A percentile compares a stretch with the other conserved stretches of the same genome.
These are phyloP conservation scores for Tubulanus polymorphus DNA, from an alignment of 2,888 invertebrate genomes.

Conservation along the genomic window DNA sequence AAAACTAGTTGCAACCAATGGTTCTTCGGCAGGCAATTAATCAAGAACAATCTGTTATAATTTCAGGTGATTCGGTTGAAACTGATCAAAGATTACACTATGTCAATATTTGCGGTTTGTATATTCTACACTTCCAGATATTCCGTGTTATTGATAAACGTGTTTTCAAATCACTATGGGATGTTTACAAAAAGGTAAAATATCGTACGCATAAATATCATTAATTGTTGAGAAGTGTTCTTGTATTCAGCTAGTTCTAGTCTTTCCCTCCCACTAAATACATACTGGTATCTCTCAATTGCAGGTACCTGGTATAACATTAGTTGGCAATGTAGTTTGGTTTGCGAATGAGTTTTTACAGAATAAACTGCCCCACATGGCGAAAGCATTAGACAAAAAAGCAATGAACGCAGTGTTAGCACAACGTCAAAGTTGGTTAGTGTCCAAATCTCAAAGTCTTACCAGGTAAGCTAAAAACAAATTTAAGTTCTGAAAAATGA, in stretches of 20 bases:
- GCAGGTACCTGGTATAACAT: slow-evolving; percentile 71
- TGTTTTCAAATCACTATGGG: slow-evolving; percentile 67
- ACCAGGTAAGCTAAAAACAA: slow-evolving; percentile 48
- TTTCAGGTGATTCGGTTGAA: slow-evolving; percentile 46
- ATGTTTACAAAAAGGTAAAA: slow-evolving; percentile 70
- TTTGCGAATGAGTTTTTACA: slow-evolving; percentile 77
- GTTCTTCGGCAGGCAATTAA: too few relatives aligned
- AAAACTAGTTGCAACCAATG: too few relatives aligned
- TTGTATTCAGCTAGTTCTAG: too few relatives aligned
- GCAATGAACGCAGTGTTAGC: slow-evolving; percentile 52
- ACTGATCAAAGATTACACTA: slow-evolving; percentile 47
- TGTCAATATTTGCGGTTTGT: slow-evolving; percentile 52
- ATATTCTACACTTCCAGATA: slow-evolving; percentile 53
- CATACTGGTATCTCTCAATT: too few relatives aligned
- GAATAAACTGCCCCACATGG: slow-evolving; percentile 60
- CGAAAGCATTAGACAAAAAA: slow-evolving; percentile 58
- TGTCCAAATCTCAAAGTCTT: slow-evolving; percentile 59
- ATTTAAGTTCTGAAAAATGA: not conserved
- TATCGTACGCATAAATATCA: not conserved
- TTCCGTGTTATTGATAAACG: slow-evolving; percentile 78
- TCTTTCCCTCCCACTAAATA: too few relatives aligned
- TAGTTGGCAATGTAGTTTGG: slow-evolving; percentile 80
- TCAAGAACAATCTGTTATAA: too few relatives aligned
- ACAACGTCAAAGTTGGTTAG: slow-evolving; percentile 51
- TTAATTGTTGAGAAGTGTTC: not conserved